These are phyloP conservation scores for Cephus pulcher DNA, from an alignment of 2,888 invertebrate species.

Conservation along the genomic window DNA sequence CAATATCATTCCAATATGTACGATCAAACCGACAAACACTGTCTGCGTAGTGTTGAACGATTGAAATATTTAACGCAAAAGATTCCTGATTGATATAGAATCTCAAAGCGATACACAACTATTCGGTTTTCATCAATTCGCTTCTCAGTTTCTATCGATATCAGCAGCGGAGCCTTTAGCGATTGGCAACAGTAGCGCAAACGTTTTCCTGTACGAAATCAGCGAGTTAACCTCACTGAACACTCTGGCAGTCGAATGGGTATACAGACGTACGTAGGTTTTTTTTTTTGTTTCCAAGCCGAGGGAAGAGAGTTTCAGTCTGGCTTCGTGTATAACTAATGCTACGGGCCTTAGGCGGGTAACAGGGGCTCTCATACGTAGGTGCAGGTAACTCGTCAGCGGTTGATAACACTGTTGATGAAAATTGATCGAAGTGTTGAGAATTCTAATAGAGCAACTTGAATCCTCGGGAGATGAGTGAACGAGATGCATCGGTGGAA, in stretches of 20 bases:
- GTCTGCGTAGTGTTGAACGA: neutral
- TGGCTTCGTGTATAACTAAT: neutral
- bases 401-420: neutral
- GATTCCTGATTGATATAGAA: neutral
- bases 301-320: too few species aligned
- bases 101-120: neutral
- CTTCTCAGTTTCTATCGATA: neutral
- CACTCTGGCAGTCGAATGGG: neutral
- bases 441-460: neutral
- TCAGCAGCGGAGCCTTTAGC: neutral
- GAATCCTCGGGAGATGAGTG: neutral
- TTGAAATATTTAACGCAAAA: neutral
- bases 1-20: neutral
- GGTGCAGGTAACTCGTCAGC: neutral
- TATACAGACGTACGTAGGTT: neutral
- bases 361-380: neutral
- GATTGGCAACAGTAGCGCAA: neutral
- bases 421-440: neutral
- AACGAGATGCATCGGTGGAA: neutral
- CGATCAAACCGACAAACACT: neutral
- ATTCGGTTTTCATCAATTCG: neutral
- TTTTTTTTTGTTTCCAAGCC: too few species aligned
- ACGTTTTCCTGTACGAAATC: neutral
- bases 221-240: neutral
- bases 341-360: neutral